phyloP scores from a whole-genome alignment of 2,888 invertebrate species.

The Phaonia tiefii region DNA sequence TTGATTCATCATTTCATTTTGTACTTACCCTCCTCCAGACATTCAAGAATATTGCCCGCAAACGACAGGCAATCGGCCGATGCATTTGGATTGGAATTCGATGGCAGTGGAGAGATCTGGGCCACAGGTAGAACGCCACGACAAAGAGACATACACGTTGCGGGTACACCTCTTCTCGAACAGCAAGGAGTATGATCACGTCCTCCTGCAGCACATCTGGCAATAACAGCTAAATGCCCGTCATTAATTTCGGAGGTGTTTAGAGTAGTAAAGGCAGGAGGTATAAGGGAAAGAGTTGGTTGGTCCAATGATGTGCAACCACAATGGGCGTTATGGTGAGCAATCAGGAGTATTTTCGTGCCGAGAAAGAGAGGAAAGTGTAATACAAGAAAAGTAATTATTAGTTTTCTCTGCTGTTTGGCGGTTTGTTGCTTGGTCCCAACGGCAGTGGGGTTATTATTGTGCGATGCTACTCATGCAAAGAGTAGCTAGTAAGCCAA shows the following conservation, averaged over 20 bases:
- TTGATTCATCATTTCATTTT: constrained; percentile 18
- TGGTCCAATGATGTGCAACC: not conserved
- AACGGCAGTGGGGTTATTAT: no score
- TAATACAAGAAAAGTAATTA: constrained; percentile 39
- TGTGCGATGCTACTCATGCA: no score
- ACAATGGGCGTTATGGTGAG: not conserved
- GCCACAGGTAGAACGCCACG: constrained; percentile 84
- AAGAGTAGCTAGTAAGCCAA: no score
- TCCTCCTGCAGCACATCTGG: constrained; percentile 84
- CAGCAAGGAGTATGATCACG: constrained; percentile 88
- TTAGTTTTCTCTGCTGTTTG: not conserved
- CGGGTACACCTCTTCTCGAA: constrained; percentile 86
- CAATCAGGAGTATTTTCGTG: not conserved
- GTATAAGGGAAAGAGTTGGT: not conserved
- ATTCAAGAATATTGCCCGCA: constrained; percentile 91
- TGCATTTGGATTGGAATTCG: constrained; percentile 59
- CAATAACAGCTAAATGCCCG: constrained; percentile 75
- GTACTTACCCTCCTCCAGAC: constrained; percentile 89
- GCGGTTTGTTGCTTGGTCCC: no score
- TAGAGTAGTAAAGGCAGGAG: not conserved
- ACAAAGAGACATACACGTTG: constrained; percentile 87
- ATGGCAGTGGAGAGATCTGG: constrained; percentile 78
- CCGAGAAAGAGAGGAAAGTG: not conserved
- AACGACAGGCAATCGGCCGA: constrained; percentile 88
- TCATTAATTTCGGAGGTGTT: constrained; percentile 14